Evolutionary conservation across 2,113 vertebrate species (phyloP), one percentile per base, ranked within the genome.

Genomic region (Crypturellus undulatus): DNA sequence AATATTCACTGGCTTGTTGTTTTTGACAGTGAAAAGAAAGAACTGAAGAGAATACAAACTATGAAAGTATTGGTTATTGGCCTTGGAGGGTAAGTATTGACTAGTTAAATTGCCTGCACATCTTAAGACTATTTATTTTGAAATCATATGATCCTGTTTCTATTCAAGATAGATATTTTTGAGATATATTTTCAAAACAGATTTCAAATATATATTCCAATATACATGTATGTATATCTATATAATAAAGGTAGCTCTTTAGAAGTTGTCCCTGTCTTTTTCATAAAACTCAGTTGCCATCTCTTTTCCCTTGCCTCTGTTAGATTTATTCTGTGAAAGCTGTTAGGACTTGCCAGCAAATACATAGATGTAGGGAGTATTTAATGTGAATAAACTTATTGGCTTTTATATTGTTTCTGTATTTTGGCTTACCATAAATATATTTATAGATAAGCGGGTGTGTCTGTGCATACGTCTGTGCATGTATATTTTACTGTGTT

Each of bases 31-130:
- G 77, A 80, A 94, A 96, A 75, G 79, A 94, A 96, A 95, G 84
- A 94, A 65, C 64, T 77, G 63, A 68, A 65, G 68, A 94, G 75
- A 79, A 92, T 88, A 84, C 60, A 67, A 96, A 94, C 87, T 30
- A 99, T 99, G 99, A 98, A 98, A 97, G 97, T 93, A 18, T 80
- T 99, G 40, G 93, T 99, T 90, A 94, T 99, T 80, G 99, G 99
- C 96, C 98, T 99, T 80, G 98, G 99, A 43, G 99, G 99, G 99
- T 99, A 94, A 99, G 99, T 98, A 71, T 65, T 12, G 86, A 22
- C 38, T 59, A 70, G 59, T 77, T 54, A 28, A 59, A 87, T 80
- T 96, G 81, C 16, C 42, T 70, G 21, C 58, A 36, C 24, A 68
- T 21, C 11, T 82, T 52, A 71, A 76, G 16, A 67, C 28, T 32